phyloP scores from a whole-genome alignment of 2,888 invertebrate species.

The Coleophora flavipennella region DNA sequence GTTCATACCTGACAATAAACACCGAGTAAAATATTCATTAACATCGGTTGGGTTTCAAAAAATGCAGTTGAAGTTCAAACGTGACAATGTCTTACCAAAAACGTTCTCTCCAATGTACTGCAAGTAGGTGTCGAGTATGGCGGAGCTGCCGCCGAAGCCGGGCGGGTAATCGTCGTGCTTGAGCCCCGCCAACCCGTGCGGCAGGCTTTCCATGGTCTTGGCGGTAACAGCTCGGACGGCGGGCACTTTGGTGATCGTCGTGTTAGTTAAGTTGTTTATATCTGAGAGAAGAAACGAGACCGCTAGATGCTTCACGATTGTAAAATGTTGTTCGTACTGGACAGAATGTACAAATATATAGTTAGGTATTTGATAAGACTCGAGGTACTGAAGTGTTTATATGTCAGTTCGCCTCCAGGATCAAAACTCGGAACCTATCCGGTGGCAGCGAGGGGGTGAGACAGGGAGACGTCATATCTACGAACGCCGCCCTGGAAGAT shows the following conservation, averaged over 20 bases:
- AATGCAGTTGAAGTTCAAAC: neutral
- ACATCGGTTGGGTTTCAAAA: too few relatives aligned
- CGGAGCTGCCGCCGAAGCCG: conserved; percentile 80
- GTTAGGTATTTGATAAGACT: too few relatives aligned
- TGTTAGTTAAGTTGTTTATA: conserved; percentile 73
- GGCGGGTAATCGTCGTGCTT: conserved; percentile 80
- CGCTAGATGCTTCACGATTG: too few relatives aligned
- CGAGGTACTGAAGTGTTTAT: neutral
- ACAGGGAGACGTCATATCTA: too few relatives aligned
- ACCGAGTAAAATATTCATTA: too few relatives aligned
- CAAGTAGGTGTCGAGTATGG: conserved; percentile 88
- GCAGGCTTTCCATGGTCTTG: conserved; percentile 75
- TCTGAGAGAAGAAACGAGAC: conserved; percentile 27
- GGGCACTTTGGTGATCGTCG: conserved; percentile 76
- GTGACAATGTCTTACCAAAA: conserved; percentile 61
- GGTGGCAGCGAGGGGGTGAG: too few relatives aligned
- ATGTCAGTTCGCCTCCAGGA: too few relatives aligned
- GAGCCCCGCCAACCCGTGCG: conserved; percentile 74
- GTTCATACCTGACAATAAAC: conserved; percentile 75
- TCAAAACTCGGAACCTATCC: too few relatives aligned
- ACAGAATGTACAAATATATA: too few relatives aligned
- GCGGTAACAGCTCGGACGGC: conserved; percentile 77
- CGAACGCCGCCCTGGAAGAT: too few relatives aligned
- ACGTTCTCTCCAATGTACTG: conserved; percentile 91
- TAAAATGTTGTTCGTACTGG: too few relatives aligned